A percentile compares a stretch with the other conserved stretches of the same genome.
Conservation (phyloP, 2,113 vertebrate species). For the Dipodomys stephensi region DNA sequence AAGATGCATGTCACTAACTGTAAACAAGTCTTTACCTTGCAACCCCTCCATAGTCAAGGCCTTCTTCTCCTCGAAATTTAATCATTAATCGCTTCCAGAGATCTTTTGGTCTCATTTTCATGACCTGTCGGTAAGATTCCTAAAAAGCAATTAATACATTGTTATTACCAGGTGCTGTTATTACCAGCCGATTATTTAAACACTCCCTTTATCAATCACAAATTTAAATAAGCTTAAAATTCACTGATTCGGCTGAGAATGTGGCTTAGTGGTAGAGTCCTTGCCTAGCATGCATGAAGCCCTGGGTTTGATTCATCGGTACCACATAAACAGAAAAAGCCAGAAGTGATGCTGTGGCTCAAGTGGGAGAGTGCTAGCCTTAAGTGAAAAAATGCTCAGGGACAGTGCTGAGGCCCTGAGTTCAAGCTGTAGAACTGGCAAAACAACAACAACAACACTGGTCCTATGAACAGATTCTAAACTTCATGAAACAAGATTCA, state of each 20-base stretch:
- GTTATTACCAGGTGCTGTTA: constrained; percentile 29
- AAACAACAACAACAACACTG: background rate
- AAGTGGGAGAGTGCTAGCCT: too few species aligned
- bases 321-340: too few species aligned
- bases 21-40: constrained; percentile 90
- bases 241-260: background rate
- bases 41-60: constrained; percentile 98
- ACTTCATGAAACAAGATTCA: background rate
- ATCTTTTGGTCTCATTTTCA: constrained; percentile 99
- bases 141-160: constrained; percentile 76
- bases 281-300: too few species aligned
- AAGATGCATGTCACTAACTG: too few species aligned
- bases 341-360: too few species aligned
- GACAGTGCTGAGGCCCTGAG: too few species aligned
- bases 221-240: constrained; percentile 38
- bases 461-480: constrained; percentile 39
- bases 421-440: too few species aligned
- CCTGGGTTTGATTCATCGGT: too few species aligned
- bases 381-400: too few species aligned
- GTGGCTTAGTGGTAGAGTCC: too few species aligned
- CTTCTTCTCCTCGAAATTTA: constrained; percentile 99
- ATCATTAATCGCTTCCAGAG: constrained; percentile 99
- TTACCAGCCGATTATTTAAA: constrained; percentile 29
- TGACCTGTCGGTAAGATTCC: constrained; percentile 99
- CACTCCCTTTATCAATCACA: background rate